These are phyloP conservation scores for Naja naja DNA, from an alignment of 2,113 vertebrate species.

Conservation along the genomic window DNA sequence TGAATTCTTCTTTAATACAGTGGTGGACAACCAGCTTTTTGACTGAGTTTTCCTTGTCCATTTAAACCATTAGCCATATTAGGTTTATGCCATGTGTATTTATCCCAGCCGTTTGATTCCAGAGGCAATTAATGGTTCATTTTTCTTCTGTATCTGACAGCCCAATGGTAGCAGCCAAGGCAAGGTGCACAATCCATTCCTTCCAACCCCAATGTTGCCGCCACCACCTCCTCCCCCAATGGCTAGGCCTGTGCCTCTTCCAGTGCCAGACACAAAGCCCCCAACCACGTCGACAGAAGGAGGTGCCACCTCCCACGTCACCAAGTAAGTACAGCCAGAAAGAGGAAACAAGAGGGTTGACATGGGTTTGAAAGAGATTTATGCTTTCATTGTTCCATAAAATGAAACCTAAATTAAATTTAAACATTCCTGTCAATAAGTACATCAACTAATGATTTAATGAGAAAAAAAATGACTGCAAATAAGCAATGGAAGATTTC, in stretches of 20 bases:
- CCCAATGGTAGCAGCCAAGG: constrained; percentile 97
- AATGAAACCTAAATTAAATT: neutral
- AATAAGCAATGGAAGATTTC: neutral
- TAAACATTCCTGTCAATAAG: neutral
- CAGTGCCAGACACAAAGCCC: constrained; percentile 95
- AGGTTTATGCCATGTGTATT: constrained; percentile 20
- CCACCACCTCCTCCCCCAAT: constrained; percentile 96
- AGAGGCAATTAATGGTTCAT: constrained; percentile 42
- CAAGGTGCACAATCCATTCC: constrained; percentile 99
- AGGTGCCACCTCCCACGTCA: constrained; percentile 90
- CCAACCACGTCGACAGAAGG: constrained; percentile 93
- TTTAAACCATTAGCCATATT: constrained; percentile 7
- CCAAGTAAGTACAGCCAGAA: constrained; percentile 86
- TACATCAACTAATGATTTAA: neutral
- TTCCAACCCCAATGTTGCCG: constrained; percentile 98
- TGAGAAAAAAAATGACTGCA: neutral
- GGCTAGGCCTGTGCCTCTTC: constrained; percentile 97
- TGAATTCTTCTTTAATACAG: neutral
- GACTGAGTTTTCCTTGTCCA: neutral
- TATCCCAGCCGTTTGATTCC: constrained; percentile 33
- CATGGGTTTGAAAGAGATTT: neutral
- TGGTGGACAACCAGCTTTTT: neutral
- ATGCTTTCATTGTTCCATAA: neutral
- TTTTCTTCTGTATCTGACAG: constrained; percentile 69
- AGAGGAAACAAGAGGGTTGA: constrained; percentile 27